A percentile compares a stretch with the other conserved stretches of the same genome.
phyloP scores from a whole-genome alignment of 2,797 vertebrate genomes.

The Pangasius sanitwongsei region DNA sequence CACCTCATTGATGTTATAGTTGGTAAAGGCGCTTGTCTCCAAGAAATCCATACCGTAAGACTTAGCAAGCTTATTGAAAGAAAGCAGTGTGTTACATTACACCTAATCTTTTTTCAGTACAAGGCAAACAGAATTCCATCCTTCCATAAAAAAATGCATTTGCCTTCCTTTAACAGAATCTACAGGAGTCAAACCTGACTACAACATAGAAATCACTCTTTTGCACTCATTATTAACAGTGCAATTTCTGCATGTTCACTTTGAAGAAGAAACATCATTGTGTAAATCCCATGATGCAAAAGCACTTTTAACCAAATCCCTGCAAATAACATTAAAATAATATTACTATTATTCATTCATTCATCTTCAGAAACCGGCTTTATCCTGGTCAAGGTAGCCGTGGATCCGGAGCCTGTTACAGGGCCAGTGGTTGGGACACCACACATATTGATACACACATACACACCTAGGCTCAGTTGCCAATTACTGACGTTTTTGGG shows the following conservation, averaged over 20 bases:
- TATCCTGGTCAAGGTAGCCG: background rate
- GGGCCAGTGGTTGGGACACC: background rate
- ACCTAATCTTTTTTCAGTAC: background rate
- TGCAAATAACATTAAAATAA: background rate
- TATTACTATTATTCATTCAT: background rate
- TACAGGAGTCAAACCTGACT: background rate
- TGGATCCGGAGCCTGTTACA: background rate
- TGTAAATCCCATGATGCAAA: background rate
- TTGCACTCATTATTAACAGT: background rate
- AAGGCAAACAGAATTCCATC: background rate
- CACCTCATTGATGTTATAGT: conserved; percentile 88
- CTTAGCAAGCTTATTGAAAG: conserved; percentile 80
- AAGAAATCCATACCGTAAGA: conserved; percentile 92
- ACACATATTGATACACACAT: background rate
- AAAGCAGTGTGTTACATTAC: background rate
- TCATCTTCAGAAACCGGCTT: background rate
- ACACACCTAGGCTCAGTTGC: background rate
- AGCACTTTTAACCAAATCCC: background rate
- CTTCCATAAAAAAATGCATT: background rate
- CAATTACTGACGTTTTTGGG: background rate
- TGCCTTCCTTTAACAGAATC: background rate
- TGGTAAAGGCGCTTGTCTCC: conserved; percentile 89
- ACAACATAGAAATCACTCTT: background rate
- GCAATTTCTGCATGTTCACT: no score
- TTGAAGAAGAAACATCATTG: background rate